These are phyloP conservation scores for Cecropterus lyciades DNA, from an alignment of 1,140 invertebrate genomes.

Conservation along the genomic window DNA sequence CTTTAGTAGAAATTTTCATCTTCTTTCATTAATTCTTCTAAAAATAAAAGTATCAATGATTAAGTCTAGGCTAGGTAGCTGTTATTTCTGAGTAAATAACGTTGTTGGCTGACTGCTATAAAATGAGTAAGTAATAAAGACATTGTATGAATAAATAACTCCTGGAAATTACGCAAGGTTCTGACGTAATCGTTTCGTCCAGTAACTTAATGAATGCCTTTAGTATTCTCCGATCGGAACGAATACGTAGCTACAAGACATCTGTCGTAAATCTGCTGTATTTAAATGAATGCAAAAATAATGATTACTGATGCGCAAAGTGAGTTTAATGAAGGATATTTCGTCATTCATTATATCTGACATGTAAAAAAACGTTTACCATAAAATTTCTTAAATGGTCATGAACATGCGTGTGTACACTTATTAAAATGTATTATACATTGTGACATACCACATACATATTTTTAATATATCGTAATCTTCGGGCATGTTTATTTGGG, in stretches of 20 bases:
- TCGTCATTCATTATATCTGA: conserved; percentile 30
- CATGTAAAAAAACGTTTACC: conserved; percentile 24
- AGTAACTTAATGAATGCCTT: conserved; percentile 32
- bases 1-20: too few species aligned
- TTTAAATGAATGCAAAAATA: conserved; percentile 30
- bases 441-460: conserved; percentile 13
- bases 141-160: conserved; percentile 22
- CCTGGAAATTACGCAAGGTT: conserved; percentile 20
- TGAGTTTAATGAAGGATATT: conserved; percentile 25
- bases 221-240: conserved; percentile 29
- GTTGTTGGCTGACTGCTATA: neutral
- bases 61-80: too few species aligned
- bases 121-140: conserved; percentile 23
- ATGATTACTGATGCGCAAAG: conserved; percentile 10
- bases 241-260: conserved; percentile 19
- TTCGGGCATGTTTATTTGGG: neutral
- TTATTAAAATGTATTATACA: conserved; percentile 18
- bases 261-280: conserved; percentile 29
- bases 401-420: conserved; percentile 14
- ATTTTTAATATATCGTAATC: conserved; percentile 9
- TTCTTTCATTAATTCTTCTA: too few species aligned
- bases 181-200: conserved; percentile 31
- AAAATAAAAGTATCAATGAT: too few species aligned
- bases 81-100: too few species aligned
- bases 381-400: conserved; percentile 25